These are phyloP conservation scores for Nipponia nippon DNA, from an alignment of 2,113 vertebrate genomes.

Conservation along the genomic window DNA sequence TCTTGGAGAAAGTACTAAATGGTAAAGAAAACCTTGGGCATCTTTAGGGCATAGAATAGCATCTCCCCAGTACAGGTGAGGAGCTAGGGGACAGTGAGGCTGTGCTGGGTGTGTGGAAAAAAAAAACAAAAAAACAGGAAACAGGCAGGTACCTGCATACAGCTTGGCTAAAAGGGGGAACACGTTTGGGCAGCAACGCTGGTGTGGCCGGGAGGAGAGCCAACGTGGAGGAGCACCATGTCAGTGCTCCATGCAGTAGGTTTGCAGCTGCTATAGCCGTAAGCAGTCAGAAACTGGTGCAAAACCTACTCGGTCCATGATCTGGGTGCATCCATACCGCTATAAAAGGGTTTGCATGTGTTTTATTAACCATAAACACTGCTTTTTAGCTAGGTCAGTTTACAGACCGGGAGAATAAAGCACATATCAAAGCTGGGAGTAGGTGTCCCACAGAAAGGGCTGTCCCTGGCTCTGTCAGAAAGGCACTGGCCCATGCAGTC, in stretches of 20 bases:
- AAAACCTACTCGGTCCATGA: background rate
- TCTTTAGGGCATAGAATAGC: background rate
- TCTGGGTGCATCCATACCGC: background rate
- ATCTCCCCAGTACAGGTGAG: background rate
- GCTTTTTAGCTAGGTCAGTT: background rate
- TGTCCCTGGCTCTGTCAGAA: background rate
- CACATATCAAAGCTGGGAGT: accelerated
- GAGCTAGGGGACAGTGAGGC: background rate
- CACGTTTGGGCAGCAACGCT: accelerated
- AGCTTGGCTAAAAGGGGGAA: background rate
- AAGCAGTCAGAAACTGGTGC: background rate
- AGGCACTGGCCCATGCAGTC: background rate
- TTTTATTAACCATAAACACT: background rate
- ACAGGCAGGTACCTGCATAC: background rate
- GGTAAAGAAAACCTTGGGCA: background rate
- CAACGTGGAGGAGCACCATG: accelerated
- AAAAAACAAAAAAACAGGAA: background rate
- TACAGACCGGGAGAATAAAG: background rate
- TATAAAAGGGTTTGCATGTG: background rate
- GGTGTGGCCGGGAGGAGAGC: background rate
- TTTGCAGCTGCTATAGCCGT: accelerated
- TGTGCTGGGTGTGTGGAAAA: background rate
- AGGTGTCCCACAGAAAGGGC: background rate
- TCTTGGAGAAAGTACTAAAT: background rate
- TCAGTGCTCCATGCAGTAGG: background rate